Evolutionary conservation across 2,888 invertebrate species (phyloP).

Genomic region (Empis stercorea): DNA sequence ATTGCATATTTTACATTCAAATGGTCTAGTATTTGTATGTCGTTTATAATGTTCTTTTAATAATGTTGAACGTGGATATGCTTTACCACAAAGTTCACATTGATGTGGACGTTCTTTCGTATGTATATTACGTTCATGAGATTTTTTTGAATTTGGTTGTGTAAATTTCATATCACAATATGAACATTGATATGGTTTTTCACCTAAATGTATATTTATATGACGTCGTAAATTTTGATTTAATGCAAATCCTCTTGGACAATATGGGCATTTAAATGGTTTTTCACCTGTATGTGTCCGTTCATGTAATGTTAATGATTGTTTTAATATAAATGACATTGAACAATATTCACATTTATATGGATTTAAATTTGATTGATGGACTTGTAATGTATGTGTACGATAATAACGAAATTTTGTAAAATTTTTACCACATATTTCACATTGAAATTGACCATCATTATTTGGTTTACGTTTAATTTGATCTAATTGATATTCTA

Average conservation of each 20-base stretch:
- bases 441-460: too few relatives aligned
- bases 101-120: conserved; percentile 4
- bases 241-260: conserved; percentile 2
- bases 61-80: conserved; percentile 1
- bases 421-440: too few relatives aligned
- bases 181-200: conserved; percentile 8
- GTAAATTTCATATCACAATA: conserved; percentile 7
- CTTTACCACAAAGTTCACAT: conserved; percentile 6
- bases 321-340: conserved; percentile 3
- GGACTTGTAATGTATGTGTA: too few relatives aligned
- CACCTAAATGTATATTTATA: conserved; percentile 3
- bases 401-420: too few relatives aligned
- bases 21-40: conserved; percentile 7
- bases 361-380: background rate
- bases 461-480: too few relatives aligned
- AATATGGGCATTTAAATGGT: background rate
- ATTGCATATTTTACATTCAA: conserved; percentile 6
- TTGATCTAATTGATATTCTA: too few relatives aligned
- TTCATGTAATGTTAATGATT: conserved; percentile 1
- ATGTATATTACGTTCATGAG: conserved; percentile 6
- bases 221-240: background rate
- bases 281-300: conserved; percentile 3
- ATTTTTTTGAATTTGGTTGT: conserved; percentile 3
- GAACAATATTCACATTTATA: background rate
- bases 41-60: conserved; percentile 6